Evolutionary conservation across 2,797 vertebrate genomes (phyloP).

Genomic region (Lepilemur septentrionalis): DNA sequence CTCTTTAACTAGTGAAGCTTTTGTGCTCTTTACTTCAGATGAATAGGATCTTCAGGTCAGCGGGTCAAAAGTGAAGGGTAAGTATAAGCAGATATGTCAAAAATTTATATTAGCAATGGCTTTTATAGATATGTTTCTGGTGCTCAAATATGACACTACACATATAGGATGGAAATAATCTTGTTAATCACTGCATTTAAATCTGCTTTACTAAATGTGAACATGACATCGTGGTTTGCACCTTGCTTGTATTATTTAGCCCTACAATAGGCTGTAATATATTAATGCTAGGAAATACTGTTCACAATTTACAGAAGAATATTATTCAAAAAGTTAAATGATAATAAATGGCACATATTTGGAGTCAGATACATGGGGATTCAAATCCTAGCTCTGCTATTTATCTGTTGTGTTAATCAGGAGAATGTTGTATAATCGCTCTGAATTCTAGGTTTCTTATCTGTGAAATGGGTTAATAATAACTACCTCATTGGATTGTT

Average conservation of each 20-base stretch:
- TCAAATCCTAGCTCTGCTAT: not conserved
- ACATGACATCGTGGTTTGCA: not conserved
- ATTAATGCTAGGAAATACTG: not conserved
- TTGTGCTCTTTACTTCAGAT: not conserved
- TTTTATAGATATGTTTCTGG: not conserved
- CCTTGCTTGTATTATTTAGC: not conserved
- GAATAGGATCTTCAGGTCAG: not conserved
- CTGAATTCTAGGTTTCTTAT: not conserved
- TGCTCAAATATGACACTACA: not conserved
- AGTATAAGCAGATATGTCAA: not conserved
- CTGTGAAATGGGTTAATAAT: not conserved
- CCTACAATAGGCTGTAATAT: not conserved
- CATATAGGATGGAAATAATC: not conserved
- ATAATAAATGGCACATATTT: not conserved
- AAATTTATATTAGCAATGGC: not conserved
- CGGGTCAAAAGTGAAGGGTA: not conserved
- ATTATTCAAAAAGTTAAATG: not conserved
- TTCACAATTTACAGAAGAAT: slow-evolving; percentile 2
- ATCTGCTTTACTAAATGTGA: not conserved
- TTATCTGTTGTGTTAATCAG: not conserved
- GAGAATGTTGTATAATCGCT: not conserved
- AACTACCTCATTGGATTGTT: not conserved
- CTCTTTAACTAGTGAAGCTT: not conserved
- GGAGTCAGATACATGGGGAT: not conserved
- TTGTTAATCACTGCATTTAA: not conserved